Evolutionary conservation across 2,113 vertebrate species (phyloP).

Genomic region (Lasiurus cinereus): DNA sequence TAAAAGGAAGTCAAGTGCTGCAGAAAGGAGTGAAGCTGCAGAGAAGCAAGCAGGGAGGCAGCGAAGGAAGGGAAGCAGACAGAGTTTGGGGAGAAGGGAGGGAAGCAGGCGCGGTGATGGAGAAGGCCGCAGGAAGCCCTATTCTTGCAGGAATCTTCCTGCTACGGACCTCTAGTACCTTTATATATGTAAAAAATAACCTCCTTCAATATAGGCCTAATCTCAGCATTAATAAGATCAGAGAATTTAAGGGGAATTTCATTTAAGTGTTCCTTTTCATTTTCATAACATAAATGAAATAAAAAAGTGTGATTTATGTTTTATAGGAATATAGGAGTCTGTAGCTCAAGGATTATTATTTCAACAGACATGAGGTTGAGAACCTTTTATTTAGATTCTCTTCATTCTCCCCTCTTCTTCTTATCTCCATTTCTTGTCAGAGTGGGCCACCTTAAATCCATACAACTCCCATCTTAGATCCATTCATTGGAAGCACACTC

Average conservation of each 20-base stretch:
- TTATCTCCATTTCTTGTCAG: not conserved
- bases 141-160: too few relatives aligned
- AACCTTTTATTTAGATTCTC: not conserved
- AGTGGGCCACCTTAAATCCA: not conserved
- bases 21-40: too few relatives aligned
- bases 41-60: too few relatives aligned
- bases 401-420: not conserved
- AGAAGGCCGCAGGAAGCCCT: too few relatives aligned
- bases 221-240: constrained; percentile 7
- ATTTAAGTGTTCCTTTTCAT: not conserved
- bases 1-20: too few relatives aligned
- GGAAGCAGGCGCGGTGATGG: too few relatives aligned
- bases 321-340: not conserved
- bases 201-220: not conserved
- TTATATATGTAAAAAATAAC: too few relatives aligned
- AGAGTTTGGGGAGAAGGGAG: too few relatives aligned
- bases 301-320: not conserved
- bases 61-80: too few relatives aligned
- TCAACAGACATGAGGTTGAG: not conserved
- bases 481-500: not conserved
- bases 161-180: too few relatives aligned
- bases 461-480: not conserved
- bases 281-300: not conserved
- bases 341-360: not conserved
- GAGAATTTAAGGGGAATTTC: not conserved